phyloP scores from a whole-genome alignment of 2,888 invertebrate species.

The Thecocarcelia acutangulata region DNA sequence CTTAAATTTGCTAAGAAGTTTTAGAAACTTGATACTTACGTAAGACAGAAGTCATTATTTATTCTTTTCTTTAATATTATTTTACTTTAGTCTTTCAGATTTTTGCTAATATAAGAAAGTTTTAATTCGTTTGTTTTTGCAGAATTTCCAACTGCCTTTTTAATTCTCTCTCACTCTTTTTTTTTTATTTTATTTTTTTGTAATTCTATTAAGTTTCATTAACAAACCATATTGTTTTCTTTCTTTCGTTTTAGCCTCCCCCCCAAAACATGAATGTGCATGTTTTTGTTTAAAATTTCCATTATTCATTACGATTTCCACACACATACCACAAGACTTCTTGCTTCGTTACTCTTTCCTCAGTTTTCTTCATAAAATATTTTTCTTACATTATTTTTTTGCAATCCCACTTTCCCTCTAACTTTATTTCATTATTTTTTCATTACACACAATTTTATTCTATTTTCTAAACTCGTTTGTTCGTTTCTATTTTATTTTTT shows the following conservation, averaged over 20 bases:
- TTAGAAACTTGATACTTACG: no score
- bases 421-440: slow-evolving; percentile 49
- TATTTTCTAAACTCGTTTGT: slow-evolving; percentile 34
- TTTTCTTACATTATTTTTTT: slow-evolving; percentile 4
- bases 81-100: no score
- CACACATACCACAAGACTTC: slow-evolving; percentile 7
- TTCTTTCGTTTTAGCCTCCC: not conserved
- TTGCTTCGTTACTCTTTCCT: slow-evolving; percentile 1
- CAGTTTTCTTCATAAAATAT: not conserved
- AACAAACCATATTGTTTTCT: slow-evolving; percentile 34
- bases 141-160: no score
- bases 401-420: not conserved
- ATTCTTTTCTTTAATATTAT: no score
- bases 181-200: no score
- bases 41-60: no score
- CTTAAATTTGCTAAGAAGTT: no score
- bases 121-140: no score
- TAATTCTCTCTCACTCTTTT: no score
- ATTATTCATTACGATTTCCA: slow-evolving; percentile 26
- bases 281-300: slow-evolving; percentile 33
- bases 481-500: slow-evolving; percentile 61
- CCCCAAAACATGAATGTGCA: not conserved
- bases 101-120: no score
- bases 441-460: slow-evolving; percentile 31
- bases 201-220: slow-evolving; percentile 18